phyloP scores from a whole-genome alignment of 2,113 vertebrate genomes.

The Calyptomena viridis region DNA sequence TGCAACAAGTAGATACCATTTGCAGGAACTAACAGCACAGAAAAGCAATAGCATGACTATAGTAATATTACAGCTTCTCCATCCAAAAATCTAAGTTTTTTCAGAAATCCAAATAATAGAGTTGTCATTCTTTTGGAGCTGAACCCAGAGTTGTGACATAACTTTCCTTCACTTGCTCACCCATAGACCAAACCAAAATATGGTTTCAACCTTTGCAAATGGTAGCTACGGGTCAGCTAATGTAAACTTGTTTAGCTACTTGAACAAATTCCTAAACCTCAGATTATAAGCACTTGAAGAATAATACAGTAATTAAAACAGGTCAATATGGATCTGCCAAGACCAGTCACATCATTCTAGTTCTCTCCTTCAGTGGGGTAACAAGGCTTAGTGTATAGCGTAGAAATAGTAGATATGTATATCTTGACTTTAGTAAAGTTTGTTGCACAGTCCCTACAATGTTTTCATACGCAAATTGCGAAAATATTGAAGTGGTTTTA shows the following conservation, averaged over 20 bases:
- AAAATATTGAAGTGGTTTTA: background rate
- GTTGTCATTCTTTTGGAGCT: background rate
- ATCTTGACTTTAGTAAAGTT: background rate
- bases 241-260: background rate
- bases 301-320: background rate
- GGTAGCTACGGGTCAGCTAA: background rate
- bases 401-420: background rate
- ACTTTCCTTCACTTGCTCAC: background rate
- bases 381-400: background rate
- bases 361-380: background rate
- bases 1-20: background rate
- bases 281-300: background rate
- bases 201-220: background rate
- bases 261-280: background rate
- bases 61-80: background rate
- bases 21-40: background rate
- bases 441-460: background rate
- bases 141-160: background rate
- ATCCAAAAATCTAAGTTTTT: background rate
- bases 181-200: background rate
- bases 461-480: background rate
- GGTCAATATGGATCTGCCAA: background rate
- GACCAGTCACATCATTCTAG: background rate
- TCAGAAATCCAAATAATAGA: background rate
- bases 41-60: background rate